Conservation (phyloP, 2,113 vertebrate species). For the Pygathrix nemaeus region DNA sequence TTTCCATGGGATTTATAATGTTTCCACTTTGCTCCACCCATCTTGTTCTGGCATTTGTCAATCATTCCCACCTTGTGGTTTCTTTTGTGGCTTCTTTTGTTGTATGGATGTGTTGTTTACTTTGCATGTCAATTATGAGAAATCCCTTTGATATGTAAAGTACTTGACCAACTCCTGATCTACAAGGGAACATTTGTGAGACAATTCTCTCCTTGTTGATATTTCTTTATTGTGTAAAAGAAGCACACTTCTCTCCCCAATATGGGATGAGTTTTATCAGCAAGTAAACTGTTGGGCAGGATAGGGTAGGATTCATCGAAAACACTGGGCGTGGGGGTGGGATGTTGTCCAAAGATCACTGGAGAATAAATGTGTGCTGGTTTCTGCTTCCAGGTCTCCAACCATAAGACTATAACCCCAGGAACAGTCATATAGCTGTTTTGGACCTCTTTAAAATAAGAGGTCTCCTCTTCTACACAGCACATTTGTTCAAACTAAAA, state of each 20-base stretch:
- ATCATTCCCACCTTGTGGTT: background rate
- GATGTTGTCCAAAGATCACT: background rate
- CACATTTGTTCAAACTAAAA: background rate
- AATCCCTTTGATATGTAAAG: background rate
- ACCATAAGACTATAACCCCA: background rate
- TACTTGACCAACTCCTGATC: background rate
- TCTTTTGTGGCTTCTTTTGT: background rate
- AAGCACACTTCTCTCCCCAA: background rate
- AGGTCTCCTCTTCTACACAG: background rate
- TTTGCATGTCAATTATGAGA: background rate
- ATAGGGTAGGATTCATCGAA: background rate
- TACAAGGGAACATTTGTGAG: background rate
- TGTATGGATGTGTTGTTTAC: background rate
- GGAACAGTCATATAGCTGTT: background rate
- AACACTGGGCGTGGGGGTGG: background rate
- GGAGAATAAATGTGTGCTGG: background rate
- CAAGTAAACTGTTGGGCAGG: background rate
- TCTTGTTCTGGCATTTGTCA: background rate
- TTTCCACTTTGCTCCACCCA: background rate
- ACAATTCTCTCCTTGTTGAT: background rate
- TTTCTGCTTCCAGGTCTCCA: background rate
- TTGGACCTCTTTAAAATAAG: slow-evolving; percentile 15
- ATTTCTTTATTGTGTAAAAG: background rate
- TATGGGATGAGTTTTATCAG: background rate
- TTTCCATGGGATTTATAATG: background rate